Percentiles rank a stretch among this genome's conserved stretches.
Evolutionary conservation across 1,140 invertebrate species (phyloP).

Genomic region (Trichogramma pretiosum): DNA sequence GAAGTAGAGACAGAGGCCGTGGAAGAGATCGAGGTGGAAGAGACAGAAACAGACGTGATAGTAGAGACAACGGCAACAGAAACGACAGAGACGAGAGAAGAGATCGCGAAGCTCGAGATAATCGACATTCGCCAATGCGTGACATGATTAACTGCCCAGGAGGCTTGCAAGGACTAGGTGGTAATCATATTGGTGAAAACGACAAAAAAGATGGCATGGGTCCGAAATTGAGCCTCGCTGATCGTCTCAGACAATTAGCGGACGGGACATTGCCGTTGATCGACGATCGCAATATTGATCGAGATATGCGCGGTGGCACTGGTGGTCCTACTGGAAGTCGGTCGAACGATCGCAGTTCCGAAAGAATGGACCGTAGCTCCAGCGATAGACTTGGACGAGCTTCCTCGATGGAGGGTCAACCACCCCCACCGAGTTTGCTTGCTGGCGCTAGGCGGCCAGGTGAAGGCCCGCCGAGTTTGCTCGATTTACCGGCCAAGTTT

Average conservation of each 20-base stretch:
- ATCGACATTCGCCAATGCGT: slow-evolving; percentile 13
- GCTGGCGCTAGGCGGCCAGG: slow-evolving; percentile 17
- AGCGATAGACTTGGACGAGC: slow-evolving; percentile 16
- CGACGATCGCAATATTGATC: slow-evolving; percentile 34
- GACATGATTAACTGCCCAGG: no score
- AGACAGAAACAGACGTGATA: slow-evolving; percentile 30
- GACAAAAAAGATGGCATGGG: slow-evolving; percentile 30
- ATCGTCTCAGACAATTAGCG: slow-evolving; percentile 40
- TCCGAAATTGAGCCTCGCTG: slow-evolving; percentile 37
- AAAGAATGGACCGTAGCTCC: slow-evolving; percentile 32
- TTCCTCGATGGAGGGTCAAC: background rate
- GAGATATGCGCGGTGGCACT: slow-evolving; percentile 22
- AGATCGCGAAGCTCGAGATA: no score
- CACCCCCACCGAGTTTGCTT: background rate
- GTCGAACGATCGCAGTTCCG: slow-evolving; percentile 21
- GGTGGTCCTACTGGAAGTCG: background rate
- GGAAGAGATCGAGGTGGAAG: slow-evolving; percentile 33
- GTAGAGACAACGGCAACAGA: slow-evolving; percentile 16
- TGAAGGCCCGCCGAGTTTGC: slow-evolving; percentile 33
- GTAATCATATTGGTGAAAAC: slow-evolving; percentile 1
- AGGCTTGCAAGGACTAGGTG: slow-evolving; percentile 15
- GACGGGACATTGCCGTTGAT: slow-evolving; percentile 38
- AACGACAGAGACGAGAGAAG: slow-evolving; percentile 17
- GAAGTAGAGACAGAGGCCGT: slow-evolving; percentile 29
- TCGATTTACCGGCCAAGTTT: slow-evolving; percentile 38